Conservation (phyloP, 2,797 vertebrate genomes). For the Molossus molossus region DNA sequence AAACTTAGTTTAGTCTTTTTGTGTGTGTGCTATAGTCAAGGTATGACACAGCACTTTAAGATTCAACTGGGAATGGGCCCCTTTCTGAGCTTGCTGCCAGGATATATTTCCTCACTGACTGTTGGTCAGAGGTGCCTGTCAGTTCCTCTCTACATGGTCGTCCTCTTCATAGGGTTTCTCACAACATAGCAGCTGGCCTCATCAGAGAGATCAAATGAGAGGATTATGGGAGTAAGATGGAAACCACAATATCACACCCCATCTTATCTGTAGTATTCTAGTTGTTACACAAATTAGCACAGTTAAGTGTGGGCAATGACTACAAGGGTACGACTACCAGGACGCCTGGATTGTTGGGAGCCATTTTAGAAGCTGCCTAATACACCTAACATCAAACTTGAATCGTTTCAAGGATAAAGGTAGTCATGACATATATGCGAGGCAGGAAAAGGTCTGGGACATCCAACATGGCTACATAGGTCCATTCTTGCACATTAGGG, state of each 20-base stretch:
- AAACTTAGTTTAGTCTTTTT: background rate
- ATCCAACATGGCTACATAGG: background rate
- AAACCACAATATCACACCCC: background rate
- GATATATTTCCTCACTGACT: background rate
- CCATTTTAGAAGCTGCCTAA: background rate
- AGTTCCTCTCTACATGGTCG: background rate
- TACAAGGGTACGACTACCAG: background rate
- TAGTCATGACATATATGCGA: background rate
- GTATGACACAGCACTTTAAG: background rate
- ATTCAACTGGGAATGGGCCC: background rate
- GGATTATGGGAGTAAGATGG: background rate
- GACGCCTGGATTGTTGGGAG: background rate
- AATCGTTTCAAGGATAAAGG: background rate
- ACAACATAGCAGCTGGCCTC: background rate
- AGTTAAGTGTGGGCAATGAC: background rate
- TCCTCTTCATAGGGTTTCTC: background rate
- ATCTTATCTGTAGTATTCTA: background rate
- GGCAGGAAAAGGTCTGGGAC: background rate
- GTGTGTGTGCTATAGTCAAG: background rate
- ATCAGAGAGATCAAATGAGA: background rate
- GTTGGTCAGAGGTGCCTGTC: background rate
- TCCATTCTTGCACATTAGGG: background rate
- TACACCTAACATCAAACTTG: background rate
- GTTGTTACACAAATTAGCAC: background rate
- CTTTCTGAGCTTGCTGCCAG: background rate